These are phyloP conservation scores for Centropristis striata DNA, from an alignment of 2,113 vertebrate species.

Conservation along the genomic window DNA sequence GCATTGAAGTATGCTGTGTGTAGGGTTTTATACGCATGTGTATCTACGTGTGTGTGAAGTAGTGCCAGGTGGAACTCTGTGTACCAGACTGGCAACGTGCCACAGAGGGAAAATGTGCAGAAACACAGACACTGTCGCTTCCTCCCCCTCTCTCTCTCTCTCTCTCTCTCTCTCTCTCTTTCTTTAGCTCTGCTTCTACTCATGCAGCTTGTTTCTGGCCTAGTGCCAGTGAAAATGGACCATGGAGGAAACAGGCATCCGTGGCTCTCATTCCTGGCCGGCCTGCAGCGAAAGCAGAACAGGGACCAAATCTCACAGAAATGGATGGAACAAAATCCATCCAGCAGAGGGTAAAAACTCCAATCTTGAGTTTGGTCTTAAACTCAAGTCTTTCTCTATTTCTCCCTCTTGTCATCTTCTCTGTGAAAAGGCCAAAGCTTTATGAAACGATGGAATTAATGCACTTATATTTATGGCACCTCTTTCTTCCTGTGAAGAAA, in stretches of 20 bases:
- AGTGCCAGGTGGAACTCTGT: constrained; percentile 65
- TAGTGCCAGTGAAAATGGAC: constrained; percentile 54
- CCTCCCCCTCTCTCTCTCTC: constrained; percentile 2
- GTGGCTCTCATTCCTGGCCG: constrained; percentile 36
- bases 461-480: constrained; percentile 3
- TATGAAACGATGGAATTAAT: constrained; percentile 1
- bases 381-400: neutral
- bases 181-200: constrained; percentile 34
- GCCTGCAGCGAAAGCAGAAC: constrained; percentile 14
- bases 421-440: constrained; percentile 7
- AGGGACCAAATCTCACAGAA: constrained; percentile 10
- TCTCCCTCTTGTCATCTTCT: neutral
- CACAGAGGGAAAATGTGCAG: constrained; percentile 58
- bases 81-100: constrained; percentile 51
- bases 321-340: constrained; percentile 31
- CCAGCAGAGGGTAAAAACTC: constrained; percentile 1
- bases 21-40: constrained; percentile 10
- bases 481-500: constrained; percentile 32
- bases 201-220: constrained; percentile 51
- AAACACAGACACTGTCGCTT: constrained; percentile 48
- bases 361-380: neutral
- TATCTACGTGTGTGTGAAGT: constrained; percentile 37
- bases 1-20: constrained; percentile 43
- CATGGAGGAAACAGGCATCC: constrained; percentile 47
- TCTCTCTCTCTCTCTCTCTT: neutral